Evolutionary conservation across 2,797 vertebrate species (phyloP).

Genomic region (Cirrhinus molitorella): DNA sequence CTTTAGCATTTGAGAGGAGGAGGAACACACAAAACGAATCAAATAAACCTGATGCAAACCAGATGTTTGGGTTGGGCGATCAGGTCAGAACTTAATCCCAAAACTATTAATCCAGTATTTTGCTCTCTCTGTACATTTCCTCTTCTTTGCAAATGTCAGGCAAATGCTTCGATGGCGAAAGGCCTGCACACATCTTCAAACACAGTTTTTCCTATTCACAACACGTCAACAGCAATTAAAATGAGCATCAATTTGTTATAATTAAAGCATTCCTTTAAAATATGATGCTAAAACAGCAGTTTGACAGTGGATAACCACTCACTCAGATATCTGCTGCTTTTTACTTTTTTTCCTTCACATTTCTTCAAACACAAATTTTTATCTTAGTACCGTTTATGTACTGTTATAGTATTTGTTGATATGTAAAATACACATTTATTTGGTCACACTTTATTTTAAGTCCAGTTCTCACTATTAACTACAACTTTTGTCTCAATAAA

Average conservation of each 20-base stretch:
- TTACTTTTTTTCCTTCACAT: background rate
- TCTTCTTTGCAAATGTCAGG: slow-evolving; percentile 19
- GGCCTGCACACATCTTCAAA: slow-evolving; percentile 7
- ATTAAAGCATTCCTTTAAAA: background rate
- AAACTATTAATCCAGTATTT: slow-evolving; percentile 45
- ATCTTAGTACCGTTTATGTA: background rate
- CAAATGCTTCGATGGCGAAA: slow-evolving; percentile 5
- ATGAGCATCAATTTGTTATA: slow-evolving; percentile 7
- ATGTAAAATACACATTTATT: background rate
- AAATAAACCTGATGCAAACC: slow-evolving; percentile 66
- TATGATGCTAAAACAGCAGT: background rate
- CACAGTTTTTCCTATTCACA: slow-evolving; percentile 10
- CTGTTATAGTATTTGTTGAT: background rate
- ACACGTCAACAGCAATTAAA: background rate
- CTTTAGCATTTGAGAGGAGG: slow-evolving; percentile 67
- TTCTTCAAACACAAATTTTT: background rate
- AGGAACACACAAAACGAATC: slow-evolving; percentile 67
- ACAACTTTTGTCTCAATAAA: too few species aligned
- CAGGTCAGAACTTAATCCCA: slow-evolving; percentile 44
- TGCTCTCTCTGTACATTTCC: slow-evolving; percentile 34
- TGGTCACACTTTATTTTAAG: too few species aligned
- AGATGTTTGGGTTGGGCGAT: slow-evolving; percentile 39
- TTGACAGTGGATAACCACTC: slow-evolving; percentile 4
- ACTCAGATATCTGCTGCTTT: background rate
- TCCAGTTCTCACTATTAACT: too few species aligned